Evolutionary conservation across 2,797 vertebrate species (phyloP).

Genomic region (Acrossocheilus wenchowensis): DNA sequence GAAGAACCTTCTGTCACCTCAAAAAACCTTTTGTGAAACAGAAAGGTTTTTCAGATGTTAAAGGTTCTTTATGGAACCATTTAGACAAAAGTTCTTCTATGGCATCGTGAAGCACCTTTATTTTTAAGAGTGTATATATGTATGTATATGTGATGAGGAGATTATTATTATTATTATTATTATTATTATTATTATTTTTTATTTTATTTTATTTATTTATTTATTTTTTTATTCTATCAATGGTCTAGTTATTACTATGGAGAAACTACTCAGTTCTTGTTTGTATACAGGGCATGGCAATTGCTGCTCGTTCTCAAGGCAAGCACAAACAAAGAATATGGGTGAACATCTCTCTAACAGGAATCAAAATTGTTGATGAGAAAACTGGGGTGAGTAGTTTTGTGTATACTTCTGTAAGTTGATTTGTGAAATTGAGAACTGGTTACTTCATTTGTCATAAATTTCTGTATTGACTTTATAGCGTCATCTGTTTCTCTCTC

Average conservation of each 20-base stretch:
- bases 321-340: constrained; percentile 97
- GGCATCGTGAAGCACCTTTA: no score
- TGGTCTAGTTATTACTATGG: neutral
- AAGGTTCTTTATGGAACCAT: no score
- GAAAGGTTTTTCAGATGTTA: no score
- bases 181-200: no score
- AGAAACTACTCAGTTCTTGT: neutral
- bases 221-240: neutral
- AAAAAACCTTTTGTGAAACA: no score
- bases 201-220: neutral
- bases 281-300: constrained; percentile 87
- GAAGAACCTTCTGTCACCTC: no score
- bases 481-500: neutral
- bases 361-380: constrained; percentile 95
- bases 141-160: no score
- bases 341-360: constrained; percentile 93
- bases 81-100: no score
- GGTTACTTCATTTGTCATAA: neutral
- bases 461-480: neutral
- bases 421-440: neutral
- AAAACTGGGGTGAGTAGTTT: constrained; percentile 89
- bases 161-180: no score
- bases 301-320: constrained; percentile 93
- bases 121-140: no score
- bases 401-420: neutral